A percentile compares a stretch with the other conserved stretches of the same genome.
Evolutionary conservation across 2,797 vertebrate genomes (phyloP).

Genomic region (Sciurus carolinensis): DNA sequence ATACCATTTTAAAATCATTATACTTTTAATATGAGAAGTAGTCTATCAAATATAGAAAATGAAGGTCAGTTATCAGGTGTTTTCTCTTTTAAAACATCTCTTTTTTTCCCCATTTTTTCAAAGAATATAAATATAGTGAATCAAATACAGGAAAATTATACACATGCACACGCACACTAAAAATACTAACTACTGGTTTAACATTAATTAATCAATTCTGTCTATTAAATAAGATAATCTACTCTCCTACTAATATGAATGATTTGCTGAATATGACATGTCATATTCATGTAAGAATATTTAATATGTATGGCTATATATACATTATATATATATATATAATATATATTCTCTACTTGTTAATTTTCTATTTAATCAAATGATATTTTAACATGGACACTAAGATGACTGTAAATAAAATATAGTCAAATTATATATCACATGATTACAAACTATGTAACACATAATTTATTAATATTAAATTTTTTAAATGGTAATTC

Average conservation of each 20-base stretch:
- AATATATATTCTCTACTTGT: background rate
- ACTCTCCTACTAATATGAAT: background rate
- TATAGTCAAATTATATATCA: background rate
- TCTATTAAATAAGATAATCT: background rate
- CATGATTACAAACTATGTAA: background rate
- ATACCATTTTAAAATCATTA: background rate
- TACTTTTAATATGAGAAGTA: background rate
- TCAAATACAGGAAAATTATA: background rate
- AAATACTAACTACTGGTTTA: background rate
- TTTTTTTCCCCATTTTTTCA: background rate
- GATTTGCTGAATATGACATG: background rate
- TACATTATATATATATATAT: background rate
- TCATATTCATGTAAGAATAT: background rate
- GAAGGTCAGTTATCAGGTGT: background rate
- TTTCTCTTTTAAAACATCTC: background rate
- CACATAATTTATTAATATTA: background rate
- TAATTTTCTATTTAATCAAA: conserved; percentile 13
- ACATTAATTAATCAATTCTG: background rate
- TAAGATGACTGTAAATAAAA: background rate
- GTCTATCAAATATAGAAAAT: background rate
- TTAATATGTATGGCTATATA: too few relatives aligned
- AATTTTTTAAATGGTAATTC: conserved; percentile 36
- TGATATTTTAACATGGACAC: background rate
- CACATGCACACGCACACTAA: background rate
- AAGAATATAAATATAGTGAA: background rate